Base-by-base conservation (phyloP, 2,888 invertebrate genomes). In the Oscheius sp. region DNA sequence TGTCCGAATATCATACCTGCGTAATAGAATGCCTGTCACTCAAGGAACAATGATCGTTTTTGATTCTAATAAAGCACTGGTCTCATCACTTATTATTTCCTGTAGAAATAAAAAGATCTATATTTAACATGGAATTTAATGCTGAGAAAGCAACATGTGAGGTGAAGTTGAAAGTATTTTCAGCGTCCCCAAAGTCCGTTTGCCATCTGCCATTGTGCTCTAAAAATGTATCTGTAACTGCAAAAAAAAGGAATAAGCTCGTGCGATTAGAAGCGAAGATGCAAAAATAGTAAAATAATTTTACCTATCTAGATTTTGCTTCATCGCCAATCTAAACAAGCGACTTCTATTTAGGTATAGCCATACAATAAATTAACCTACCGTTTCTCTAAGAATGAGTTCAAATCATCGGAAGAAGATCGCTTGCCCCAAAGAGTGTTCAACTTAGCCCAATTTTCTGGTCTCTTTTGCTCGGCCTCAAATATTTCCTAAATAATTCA, bases 361-460 rank as follows among this genome's bases (percentile, higher is more conserved):
- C 17, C 5, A 41, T 41, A 47, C 22, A 47, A 24, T 20, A 12
- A 2, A 20, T 1, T 6, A n/a, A 54, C 54, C 8, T 33, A 54
- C 54, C 54, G n/a, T 8, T 54, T 54, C 1, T 54, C 54, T 5
- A 28, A 36, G 54, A 33, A 54, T 9, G 54, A 28, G 24, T 20
- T 54, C 20, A 54, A 1, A 2, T 41, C 41, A 12, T 50, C 50
- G 24, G 50, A 50, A 9, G 54, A 54, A 20, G 54, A 20, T 44
- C 77, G 71, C 64, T 77, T 77, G 32, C 77, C 77, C 77, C 77
- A 77, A 33, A 77, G 63, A 54, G 73, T 74, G 65, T 75, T 77
- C 54, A 77, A 54, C 33, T 77, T 77, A 59, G 68, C 70, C 75
- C 75, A 77, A 51, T 77, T 77, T 51, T 75, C 73, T 44, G 74